Evolutionary conservation across 2,113 vertebrate genomes (phyloP), one percentile per base, ranked within the genome.

Genomic region (Tenebrosternarchus preto): DNA sequence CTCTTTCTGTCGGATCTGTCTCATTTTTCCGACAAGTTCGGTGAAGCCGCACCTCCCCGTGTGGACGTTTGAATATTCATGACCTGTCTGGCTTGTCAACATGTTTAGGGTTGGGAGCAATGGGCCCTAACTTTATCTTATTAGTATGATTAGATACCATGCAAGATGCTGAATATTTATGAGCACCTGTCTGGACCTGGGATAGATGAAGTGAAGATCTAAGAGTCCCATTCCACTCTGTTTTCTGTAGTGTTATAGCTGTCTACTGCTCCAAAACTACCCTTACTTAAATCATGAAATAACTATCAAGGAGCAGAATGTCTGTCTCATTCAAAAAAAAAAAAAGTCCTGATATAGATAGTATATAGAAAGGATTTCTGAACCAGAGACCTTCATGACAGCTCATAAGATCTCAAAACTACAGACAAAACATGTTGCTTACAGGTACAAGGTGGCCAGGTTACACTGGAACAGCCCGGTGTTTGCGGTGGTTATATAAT

Each of bases 161-260:
- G 15, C 31, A 64, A 69, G 4, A 9, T 75, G 64, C 46, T 59
- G 46, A 77, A 82, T 83, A 81, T 78, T 78, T 80, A 81, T 80
- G 64, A 76, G 50, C 46, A 76, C 61, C 67, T 73, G n/a, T 25
- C 69, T 61, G 67, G 11, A 60, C 68, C 59, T 64, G 27, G 57
- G 56, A 66, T 39, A 60, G 33, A 68, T 39, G 9, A 16, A 39
- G 22, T 33, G 20, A 43, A n/a, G n/a, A 50, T 50, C 19, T 36
- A 59, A 59, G 61, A 64, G 11, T 17, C 57, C n/a, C 29, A 25
- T 60, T 55, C 43, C 61, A 50, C 11, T 39, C 6, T 39, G 0
- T 4, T 68, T 39, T 39, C 64, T 68, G 64, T 19, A 67, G 31
- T 68, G 16, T 33, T 66, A 33, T 68, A 20, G 6, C 2, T 17